Evolutionary conservation across 2,113 vertebrate species (phyloP), one percentile per base, ranked within the genome.

Genomic region (Tyrannus savana): DNA sequence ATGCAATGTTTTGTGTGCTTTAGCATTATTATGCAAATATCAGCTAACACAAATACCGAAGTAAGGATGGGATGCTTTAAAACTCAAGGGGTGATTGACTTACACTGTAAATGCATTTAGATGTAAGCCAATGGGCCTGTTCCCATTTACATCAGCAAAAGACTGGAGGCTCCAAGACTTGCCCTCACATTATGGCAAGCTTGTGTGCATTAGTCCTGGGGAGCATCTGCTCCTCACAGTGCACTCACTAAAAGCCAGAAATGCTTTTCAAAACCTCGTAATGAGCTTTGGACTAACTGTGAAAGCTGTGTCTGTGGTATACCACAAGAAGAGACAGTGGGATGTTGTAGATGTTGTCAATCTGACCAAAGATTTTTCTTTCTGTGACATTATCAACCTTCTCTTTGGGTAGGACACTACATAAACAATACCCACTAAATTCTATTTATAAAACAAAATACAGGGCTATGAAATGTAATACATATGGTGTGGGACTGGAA

Each of bases 301-400:
- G 90, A 86, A 95, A 93, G 75, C 72, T 2, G 0, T 5, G 7
- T 77, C 75, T 6, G 24, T 83, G 90, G 90, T 66, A 33, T 16
- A 88, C 92, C 93, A 92, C 90, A 87, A 91, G 76, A 92, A 97
- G 88, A 97, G 93, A 84, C 89, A 95, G 93, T 89, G 93, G 68
- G 64, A 89, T 90, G 91, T 95, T 0, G 0, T 84, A 66, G 80
- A 89, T 93, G 64, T 92, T 94, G 85, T 92, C 85, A 90, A 77
- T 81, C 90, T 91, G 85, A 93, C 92, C 72, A 76, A 77, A 77
- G 31, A 64, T 74, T 94, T 94, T 88, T 92, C 52, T 88, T 92
- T 75, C 75, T 68, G 23, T 78, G 64, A 52, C 53, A 10, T 33
- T 84, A 63, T 85, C 63, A 74, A n/a, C 80, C 19, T 56, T 86